A percentile compares a stretch with the other conserved stretches of the same genome.
phyloP scores from a whole-genome alignment of 2,113 vertebrate species.

The Harpagus bidentatus region DNA sequence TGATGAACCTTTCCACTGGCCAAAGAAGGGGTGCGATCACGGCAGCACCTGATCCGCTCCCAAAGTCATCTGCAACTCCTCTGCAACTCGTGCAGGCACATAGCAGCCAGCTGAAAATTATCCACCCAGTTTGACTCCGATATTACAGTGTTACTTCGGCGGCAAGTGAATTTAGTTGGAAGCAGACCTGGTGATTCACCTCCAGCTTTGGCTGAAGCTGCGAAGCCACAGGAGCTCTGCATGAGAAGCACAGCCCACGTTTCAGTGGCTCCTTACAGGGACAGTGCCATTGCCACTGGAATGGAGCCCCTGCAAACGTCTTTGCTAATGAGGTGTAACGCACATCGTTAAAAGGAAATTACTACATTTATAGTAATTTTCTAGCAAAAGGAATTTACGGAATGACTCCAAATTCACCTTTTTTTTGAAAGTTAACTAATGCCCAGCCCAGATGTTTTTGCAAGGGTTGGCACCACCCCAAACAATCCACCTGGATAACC shows the following conservation, averaged over 20 bases:
- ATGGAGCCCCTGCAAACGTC: neutral
- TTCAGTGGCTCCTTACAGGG: neutral
- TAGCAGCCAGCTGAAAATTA: neutral
- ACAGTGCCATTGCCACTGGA: rapidly evolving
- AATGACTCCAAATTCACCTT: neutral
- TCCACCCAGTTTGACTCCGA: neutral
- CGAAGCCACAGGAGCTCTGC: neutral
- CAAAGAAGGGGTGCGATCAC: neutral
- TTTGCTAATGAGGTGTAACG: neutral
- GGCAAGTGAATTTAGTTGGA: neutral
- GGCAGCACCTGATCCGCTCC: rapidly evolving
- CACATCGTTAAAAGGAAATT: neutral
- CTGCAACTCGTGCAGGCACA: rapidly evolving
- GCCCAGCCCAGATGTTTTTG: neutral
- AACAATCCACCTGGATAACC: rapidly evolving
- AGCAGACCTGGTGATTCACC: neutral
- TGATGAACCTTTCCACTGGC: neutral
- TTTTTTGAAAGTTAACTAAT: neutral
- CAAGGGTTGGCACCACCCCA: neutral
- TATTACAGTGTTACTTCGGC: rapidly evolving
- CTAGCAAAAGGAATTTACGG: neutral
- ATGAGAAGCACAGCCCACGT: neutral
- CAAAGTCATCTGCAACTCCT: neutral
- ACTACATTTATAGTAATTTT: neutral
- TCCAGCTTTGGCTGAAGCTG: neutral